Base-by-base conservation (phyloP, 2,113 vertebrate species). In the Amblyornis subalaris region DNA sequence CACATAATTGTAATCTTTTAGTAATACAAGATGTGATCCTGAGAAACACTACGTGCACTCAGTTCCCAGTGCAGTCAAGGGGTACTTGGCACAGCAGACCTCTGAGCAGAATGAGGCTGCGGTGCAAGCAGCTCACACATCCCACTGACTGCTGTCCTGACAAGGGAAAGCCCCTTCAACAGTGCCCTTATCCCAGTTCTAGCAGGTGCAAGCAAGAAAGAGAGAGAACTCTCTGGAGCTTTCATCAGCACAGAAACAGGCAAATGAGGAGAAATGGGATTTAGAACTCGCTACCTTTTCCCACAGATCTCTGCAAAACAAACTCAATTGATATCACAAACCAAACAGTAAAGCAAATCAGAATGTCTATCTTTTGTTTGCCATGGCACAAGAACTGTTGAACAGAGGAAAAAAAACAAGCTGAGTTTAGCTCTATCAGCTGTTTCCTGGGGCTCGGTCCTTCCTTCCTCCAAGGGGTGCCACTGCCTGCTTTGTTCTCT, bases 381-480 rank as follows among this genome's bases (percentile, higher is more conserved):
- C 97, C 97, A 98, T 98, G 98, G 98, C 98, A 98, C 96, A 96
- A 98, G 98, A 98, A 98, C 97, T 98, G 97, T 98, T 97, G 98
- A 98, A 97, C 91, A 96, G 93, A 96, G 88, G 77, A 87, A 93
- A 97, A 97, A 98, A 97, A 97, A 97, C 97, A 97, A 97, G 97
- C 97, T 98, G 97, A 98, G 98, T 97, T 98, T 97, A 97, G 98
- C 97, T 97, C 97, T 88, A 92, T 98, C 97, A 97, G 98, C 97
- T 97, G 96, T 96, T 97, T 98, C 98, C 97, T 97, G 97, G 97
- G 97, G 97, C 94, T 97, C 85, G 0, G 96, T 97, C 94, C 96
- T 96, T 98, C 97, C 97, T 98, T 97, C 97, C 98, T 97, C 98
- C 96, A 88, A 96, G 97, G 98, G 98, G 97, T 97, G 97, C 97